Evolutionary conservation across 2,797 vertebrate species (phyloP), one percentile per base, ranked within the genome.

Genomic region (Melanotaenia pygmaea): DNA sequence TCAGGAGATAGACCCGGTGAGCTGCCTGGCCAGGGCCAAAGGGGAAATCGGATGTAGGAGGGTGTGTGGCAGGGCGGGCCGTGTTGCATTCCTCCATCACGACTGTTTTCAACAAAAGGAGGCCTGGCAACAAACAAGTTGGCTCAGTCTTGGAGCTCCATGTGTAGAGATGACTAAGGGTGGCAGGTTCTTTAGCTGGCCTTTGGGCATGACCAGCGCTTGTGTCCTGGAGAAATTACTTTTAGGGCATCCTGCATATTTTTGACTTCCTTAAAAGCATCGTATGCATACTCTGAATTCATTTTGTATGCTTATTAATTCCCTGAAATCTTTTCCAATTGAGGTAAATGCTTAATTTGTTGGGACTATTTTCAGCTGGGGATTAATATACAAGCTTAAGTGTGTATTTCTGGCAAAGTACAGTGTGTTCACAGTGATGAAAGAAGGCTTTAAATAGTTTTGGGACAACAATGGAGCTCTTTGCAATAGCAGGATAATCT

Each of bases 61-160:
- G 37, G 38, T 60, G 65, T 74, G 77, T 80, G 70, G 51, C 47
- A 77, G 77, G 76, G 64, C n/a, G 45, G 61, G 70, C 70, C 43
- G 70, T 59, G 54, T n/a, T 38, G n/a, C 76, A 69, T 78, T 84
- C 69, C 59, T 30, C 32, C 32, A 34, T 30, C 32, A 20, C 1
- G 28, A 22, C 57, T 54, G 71, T 63, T 11, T 54, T 59, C 6
- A 56, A 61, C 43, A 26, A 65, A 72, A 37, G 51, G 47, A 13
- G 22, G 5, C 59, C 38, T 20, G 3, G 20, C 14, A 14, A 28
- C 22, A 26, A 6, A 24, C n/a, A 3, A 11, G 28, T 50, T 35
- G n/a, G 28, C n/a, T 1, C 0, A 51, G 26, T 5, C 20, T 0
- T 26, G 40, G 34, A 53, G 26, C 60, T 58, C 30, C 70, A 56